These are phyloP conservation scores for Heliothis subflexa DNA, from an alignment of 1,140 invertebrate genomes.

Conservation along the genomic window DNA sequence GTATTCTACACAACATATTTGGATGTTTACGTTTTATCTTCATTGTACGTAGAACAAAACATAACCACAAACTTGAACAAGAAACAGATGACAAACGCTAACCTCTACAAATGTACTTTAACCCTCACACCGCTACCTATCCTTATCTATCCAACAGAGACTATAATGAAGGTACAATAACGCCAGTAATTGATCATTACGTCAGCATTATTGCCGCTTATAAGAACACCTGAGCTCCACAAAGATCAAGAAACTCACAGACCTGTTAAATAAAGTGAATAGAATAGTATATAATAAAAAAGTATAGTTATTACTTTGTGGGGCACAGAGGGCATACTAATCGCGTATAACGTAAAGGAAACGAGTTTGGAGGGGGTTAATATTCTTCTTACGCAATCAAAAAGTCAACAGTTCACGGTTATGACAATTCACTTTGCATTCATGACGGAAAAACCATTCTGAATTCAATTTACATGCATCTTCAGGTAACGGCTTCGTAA, in stretches of 20 bases:
- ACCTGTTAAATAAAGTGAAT: slow-evolving; percentile 30
- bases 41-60: too few relatives aligned
- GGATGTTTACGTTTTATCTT: too few relatives aligned
- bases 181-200: slow-evolving; percentile 39
- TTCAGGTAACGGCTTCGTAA: neutral
- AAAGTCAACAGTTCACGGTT: slow-evolving; percentile 30
- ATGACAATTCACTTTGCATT: slow-evolving; percentile 31
- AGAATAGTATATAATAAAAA: slow-evolving; percentile 46
- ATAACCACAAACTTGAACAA: neutral
- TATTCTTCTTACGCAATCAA: slow-evolving; percentile 15
- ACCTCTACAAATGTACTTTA: neutral
- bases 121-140: neutral
- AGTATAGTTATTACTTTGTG: slow-evolving; percentile 42
- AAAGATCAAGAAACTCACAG: slow-evolving; percentile 30
- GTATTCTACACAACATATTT: too few relatives aligned
- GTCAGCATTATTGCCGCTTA: slow-evolving; percentile 31
- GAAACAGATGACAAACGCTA: neutral
- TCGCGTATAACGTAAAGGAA: slow-evolving; percentile 3
- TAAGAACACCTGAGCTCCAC: slow-evolving; percentile 4
- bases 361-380: slow-evolving; percentile 22
- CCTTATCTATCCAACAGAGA: slow-evolving; percentile 24
- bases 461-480: slow-evolving; percentile 21
- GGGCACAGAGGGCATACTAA: slow-evolving; percentile 43
- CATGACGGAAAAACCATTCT: slow-evolving; percentile 32
- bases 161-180: slow-evolving; percentile 14